These are phyloP conservation scores for Bradypus variegatus DNA, from an alignment of 2,797 vertebrate species.

Conservation along the genomic window DNA sequence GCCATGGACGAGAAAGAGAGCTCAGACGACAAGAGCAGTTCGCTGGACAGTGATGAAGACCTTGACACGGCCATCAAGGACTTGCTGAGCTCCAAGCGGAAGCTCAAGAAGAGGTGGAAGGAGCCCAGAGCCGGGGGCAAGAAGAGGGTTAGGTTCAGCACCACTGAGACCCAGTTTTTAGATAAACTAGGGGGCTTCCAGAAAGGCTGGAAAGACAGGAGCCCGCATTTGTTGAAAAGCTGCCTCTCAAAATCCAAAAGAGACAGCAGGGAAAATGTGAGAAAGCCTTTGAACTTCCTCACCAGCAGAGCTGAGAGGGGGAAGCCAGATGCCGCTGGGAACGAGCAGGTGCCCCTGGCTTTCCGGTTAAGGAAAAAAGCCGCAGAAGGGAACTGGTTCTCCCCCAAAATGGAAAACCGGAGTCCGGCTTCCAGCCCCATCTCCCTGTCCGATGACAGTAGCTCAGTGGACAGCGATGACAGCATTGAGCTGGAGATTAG, in stretches of 20 bases:
- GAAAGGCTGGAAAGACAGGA: constrained; percentile 65
- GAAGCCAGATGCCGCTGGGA: constrained; percentile 5
- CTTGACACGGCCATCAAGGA: constrained; percentile 94
- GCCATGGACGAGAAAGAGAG: constrained; percentile 14
- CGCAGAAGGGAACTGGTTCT: constrained; percentile 42
- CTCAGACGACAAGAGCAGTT: constrained; percentile 90
- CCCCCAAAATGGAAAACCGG: background rate
- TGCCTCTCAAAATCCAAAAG: constrained; percentile 70
- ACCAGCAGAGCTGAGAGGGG: constrained; percentile 48
- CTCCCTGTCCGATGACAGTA: constrained; percentile 79
- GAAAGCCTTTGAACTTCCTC: constrained; percentile 21
- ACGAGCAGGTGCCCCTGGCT: rapidly evolving
- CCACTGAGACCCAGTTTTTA: constrained; percentile 62
- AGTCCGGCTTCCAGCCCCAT: constrained; percentile 14
- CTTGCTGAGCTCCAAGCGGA: constrained; percentile 89
- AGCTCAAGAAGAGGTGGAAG: constrained; percentile 81
- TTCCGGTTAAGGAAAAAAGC: constrained; percentile 34
- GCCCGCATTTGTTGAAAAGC: constrained; percentile 65
- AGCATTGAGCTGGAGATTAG: constrained; percentile 95
- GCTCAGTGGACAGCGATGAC: constrained; percentile 91
- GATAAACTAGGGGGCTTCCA: constrained; percentile 60
- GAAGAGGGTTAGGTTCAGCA: constrained; percentile 75
- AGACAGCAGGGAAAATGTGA: constrained; percentile 33
- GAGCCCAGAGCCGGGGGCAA: constrained; percentile 78
- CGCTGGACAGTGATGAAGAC: constrained; percentile 95